Evolutionary conservation across 2,888 invertebrate genomes (phyloP), one percentile per base, ranked within the genome.

Genomic region (Thera obeliscata): DNA sequence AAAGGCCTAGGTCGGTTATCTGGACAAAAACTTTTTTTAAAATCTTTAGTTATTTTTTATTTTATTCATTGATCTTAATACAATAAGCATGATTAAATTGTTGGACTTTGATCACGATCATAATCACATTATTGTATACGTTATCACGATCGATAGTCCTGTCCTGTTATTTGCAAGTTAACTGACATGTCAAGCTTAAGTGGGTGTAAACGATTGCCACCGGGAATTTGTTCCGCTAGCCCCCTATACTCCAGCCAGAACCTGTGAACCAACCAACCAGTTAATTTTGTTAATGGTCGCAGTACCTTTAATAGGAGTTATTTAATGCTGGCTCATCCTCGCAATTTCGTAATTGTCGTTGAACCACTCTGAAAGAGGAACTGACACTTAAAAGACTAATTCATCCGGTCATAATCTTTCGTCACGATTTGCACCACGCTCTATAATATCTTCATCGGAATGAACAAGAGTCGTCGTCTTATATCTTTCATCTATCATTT

Each of bases 391-490:
- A 43, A 41, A 41, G 60, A 54, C 52, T 66, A 61, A 69, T 69
- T 69, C 60, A 58, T 69, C 69, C 65, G 65, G 69, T 59, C 61
- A 46, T 61, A 64, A 61, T 63, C 59, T 56, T 62, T 69, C 56
- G 36, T 61, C 62, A 61, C 66, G 60, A 63, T 60, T 50, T 48
- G 56, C 35, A 35, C 46, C 66, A 59, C 52, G 59, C 35, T 55
- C 50, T 38, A 41, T 33, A 52, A 52, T 62, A 22, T 22, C 22
- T 56, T 52, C 59, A 59, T 65, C 58, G 55, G 63, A 60, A 57
- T 60, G 36, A 35, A 59, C 46, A 43, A 55, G n/a, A 12, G 58
- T 59, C 59, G n/a, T 60, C 54, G 43, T 38, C 52, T 48, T 61
- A 62, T 48, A 54, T 38, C 4, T 41, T 61, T 56, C 48, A 52